phyloP scores from a whole-genome alignment of 2,113 vertebrate genomes.

The Argyrosomus japonicus region DNA sequence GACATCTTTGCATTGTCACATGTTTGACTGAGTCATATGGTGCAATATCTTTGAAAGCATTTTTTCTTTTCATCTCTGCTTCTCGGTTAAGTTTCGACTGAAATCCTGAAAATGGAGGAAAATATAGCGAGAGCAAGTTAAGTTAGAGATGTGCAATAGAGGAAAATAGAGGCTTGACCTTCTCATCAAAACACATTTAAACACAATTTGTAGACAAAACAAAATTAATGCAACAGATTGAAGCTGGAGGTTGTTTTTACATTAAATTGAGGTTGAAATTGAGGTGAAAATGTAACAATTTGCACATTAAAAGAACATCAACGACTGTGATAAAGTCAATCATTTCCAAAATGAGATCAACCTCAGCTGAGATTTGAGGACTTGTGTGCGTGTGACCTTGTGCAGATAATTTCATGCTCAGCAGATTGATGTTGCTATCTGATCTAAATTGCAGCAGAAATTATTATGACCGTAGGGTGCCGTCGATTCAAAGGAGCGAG shows the following conservation, averaged over 20 bases:
- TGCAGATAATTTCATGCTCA: conserved; percentile 55
- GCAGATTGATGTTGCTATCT: conserved; percentile 66
- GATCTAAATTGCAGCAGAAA: conserved; percentile 65
- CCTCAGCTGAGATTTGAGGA: neutral
- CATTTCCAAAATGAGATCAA: conserved; percentile 45
- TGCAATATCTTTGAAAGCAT: neutral
- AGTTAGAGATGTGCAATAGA: neutral
- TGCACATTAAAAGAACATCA: conserved; percentile 1
- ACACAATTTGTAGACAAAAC: neutral
- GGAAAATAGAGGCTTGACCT: neutral
- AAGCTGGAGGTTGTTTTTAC: neutral
- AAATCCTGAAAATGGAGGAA: conserved; percentile 3
- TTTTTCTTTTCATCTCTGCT: neutral
- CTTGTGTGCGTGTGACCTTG: conserved; percentile 45
- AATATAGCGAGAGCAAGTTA: neutral
- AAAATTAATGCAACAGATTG: neutral
- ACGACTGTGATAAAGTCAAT: conserved; percentile 27
- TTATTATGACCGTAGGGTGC: conserved; percentile 55
- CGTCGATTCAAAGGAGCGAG: conserved; percentile 36
- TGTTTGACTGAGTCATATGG: neutral
- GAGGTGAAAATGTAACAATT: neutral
- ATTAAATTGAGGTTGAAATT: neutral
- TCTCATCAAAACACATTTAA: neutral
- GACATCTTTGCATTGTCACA: neutral
- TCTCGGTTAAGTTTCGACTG: neutral